These are phyloP conservation scores for Pangasianodon gigas DNA, from an alignment of 2,113 vertebrate species.

Conservation along the genomic window DNA sequence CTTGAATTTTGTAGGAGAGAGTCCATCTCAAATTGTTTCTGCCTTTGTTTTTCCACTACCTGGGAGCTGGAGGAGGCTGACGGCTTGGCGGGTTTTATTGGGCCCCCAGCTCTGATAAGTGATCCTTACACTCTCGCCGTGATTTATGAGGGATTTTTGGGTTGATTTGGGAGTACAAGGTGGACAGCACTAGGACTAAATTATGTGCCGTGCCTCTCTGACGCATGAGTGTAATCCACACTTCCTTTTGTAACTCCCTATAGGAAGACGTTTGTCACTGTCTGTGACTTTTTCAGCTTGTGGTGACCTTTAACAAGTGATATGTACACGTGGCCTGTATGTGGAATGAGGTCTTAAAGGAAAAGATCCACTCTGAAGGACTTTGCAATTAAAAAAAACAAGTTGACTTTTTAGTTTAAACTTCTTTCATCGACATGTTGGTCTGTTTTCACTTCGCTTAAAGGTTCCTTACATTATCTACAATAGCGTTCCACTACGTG, in stretches of 20 bases:
- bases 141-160: slow-evolving; percentile 40
- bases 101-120: slow-evolving; percentile 48
- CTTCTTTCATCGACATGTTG: neutral
- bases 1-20: slow-evolving; percentile 7
- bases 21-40: slow-evolving; percentile 54
- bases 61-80: slow-evolving; percentile 37
- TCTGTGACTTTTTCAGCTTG: neutral
- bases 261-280: neutral
- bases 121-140: slow-evolving; percentile 1
- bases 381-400: neutral
- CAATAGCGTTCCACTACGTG: neutral
- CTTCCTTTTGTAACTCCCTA: slow-evolving; percentile 12
- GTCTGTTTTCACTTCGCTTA: neutral
- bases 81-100: slow-evolving; percentile 50
- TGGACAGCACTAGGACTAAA: slow-evolving; percentile 25
- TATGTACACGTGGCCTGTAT: neutral
- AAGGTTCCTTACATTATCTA: neutral
- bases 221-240: neutral
- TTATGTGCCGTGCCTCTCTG: slow-evolving; percentile 13
- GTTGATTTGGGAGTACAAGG: slow-evolving; percentile 36
- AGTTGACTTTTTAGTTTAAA: neutral
- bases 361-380: too few species aligned
- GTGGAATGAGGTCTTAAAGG: neutral
- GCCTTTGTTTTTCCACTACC: slow-evolving; percentile 52
- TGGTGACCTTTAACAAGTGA: neutral